phyloP scores from a whole-genome alignment of 2,113 vertebrate species.

The Xiphophorus hellerii region DNA sequence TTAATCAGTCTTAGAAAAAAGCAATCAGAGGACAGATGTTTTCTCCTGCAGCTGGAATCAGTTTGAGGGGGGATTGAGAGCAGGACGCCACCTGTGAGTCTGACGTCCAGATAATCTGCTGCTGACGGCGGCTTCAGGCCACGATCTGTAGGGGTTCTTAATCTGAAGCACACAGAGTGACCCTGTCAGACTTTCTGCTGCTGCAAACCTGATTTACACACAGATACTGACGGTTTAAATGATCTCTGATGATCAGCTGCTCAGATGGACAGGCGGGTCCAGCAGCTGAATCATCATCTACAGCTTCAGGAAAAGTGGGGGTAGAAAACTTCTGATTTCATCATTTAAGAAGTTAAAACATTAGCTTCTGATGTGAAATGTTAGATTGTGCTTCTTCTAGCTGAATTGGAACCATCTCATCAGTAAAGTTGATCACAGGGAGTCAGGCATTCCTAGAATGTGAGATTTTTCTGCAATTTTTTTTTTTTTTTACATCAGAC shows the following conservation, averaged over 20 bases:
- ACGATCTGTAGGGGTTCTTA: constrained; percentile 26
- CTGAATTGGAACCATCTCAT: not conserved
- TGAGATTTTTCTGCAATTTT: not conserved
- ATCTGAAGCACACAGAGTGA: constrained; percentile 21
- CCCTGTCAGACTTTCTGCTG: constrained; percentile 1
- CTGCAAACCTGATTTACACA: not conserved
- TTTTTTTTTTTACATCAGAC: no score
- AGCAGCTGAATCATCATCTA: not conserved
- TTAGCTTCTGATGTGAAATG: no score
- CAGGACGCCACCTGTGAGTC: constrained; percentile 61
- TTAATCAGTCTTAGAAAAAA: constrained; percentile 70
- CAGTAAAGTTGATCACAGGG: not conserved
- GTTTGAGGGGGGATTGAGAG: constrained; percentile 62
- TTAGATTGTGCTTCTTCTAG: no score
- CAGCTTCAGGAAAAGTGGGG: not conserved
- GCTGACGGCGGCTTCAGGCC: not conserved
- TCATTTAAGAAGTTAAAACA: no score
- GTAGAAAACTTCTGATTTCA: no score
- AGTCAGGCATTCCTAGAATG: not conserved
- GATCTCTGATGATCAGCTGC: not conserved
- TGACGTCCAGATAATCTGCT: constrained; percentile 38
- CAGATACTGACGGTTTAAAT: not conserved
- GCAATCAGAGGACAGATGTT: constrained; percentile 75
- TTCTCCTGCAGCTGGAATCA: constrained; percentile 63
- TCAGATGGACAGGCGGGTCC: not conserved